A percentile compares a stretch with the other conserved stretches of the same genome.
Evolutionary conservation across 2,888 invertebrate species (phyloP).

Genomic region (Sepiola atlantica): DNA sequence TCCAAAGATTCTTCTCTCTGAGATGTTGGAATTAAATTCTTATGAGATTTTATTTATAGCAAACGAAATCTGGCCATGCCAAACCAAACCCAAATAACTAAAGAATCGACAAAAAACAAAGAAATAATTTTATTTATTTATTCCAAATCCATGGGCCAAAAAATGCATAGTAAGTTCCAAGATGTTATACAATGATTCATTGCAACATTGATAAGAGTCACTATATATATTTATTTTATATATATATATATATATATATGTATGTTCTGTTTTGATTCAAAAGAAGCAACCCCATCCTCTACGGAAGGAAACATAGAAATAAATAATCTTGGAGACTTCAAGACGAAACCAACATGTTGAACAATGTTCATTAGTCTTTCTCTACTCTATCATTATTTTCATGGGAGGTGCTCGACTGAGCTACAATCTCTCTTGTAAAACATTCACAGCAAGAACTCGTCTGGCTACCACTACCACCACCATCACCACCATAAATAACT

Average conservation of each 20-base stretch:
- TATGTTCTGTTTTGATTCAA: not conserved
- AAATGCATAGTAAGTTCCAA: not conserved
- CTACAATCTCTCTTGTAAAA: no score
- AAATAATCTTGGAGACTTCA: not conserved
- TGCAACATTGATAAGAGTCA: not conserved
- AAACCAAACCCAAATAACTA: not conserved
- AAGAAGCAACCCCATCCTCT: not conserved
- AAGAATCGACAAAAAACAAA: not conserved
- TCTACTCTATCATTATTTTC: no score
- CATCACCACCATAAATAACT: no score
- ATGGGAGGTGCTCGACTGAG: no score
- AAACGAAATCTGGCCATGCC: not conserved
- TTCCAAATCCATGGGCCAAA: not conserved
- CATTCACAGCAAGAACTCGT: no score
- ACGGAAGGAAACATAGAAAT: not conserved
- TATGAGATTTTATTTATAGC: not conserved
- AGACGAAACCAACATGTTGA: not conserved
- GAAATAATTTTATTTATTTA: not conserved
- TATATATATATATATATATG: no score
- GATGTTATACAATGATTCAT: not conserved
- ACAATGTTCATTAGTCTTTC: no score
- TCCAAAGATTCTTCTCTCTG: not conserved
- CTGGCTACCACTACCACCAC: no score
- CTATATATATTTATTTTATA: no score
- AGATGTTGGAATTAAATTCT: not conserved